Evolutionary conservation across 2,113 vertebrate species (phyloP), one percentile per base, ranked within the genome.

Genomic region (Sander lucioperca): DNA sequence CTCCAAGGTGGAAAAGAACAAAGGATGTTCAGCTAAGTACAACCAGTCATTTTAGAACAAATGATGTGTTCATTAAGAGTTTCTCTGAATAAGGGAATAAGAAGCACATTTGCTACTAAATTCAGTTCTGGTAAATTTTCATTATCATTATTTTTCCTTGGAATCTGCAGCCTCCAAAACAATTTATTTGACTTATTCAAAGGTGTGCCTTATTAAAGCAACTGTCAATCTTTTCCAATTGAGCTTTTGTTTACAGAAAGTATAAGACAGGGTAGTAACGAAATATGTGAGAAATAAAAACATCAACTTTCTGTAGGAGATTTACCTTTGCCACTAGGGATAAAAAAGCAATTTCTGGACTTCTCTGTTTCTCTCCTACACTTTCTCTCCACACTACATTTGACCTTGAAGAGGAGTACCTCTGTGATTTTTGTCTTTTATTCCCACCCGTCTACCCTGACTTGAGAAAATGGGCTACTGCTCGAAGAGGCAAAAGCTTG

Each of bases 331-430:
- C 78, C 45, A 67, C 12, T 23, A 25, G 47, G 69, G 63, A 89
- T 83, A 39, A 86, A 91, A 86, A 90, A 87, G 84, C 77, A 73
- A 87, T 91, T 82, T 87, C 53, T 72, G 59, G 70, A 72, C 67
- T 45, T 79, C 43, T 58, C 43, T 58, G 23, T 74, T 73, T 74
- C 45, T 74, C 36, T 57, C 33, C 51, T 54, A 59, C 45, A 61
- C 25, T 43, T 63, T 39, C 1, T 11, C 10, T 43, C 39, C 10
- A 43, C 39, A 43, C 27, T 83, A 30, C 63, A 76, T 43, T 67
- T 91, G 86, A 94, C 93, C 90, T 92, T 89, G 88, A 84, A 64
- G 56, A 80, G 74, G 51, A 82, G 77, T 72, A 68, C 76, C 62
- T 58, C 77, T 30, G 51, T 75, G 80, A 85, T 89, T 70, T 84